Evolutionary conservation across 2,888 invertebrate genomes (phyloP).

Genomic region (Hemaris fuciformis): DNA sequence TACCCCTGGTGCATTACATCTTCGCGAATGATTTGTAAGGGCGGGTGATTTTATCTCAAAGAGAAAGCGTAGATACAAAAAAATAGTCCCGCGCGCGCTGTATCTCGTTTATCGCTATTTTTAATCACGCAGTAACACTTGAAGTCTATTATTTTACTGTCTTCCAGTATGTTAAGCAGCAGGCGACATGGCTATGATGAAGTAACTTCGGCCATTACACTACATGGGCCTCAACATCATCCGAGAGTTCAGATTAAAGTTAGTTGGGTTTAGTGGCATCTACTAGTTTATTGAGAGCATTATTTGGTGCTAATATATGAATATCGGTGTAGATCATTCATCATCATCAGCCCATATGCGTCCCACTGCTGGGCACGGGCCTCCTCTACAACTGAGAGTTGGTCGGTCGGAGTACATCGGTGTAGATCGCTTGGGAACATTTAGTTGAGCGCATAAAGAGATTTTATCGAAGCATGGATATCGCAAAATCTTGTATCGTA

Average conservation of each 20-base stretch:
- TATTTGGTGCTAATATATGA: slow-evolving; percentile 64
- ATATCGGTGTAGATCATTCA: slow-evolving; percentile 26
- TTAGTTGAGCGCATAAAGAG: neutral
- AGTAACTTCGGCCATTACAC: slow-evolving; percentile 37
- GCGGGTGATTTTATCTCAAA: neutral
- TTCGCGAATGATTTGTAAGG: slow-evolving; percentile 19
- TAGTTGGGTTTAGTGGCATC: slow-evolving; percentile 45
- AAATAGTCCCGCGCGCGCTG: neutral
- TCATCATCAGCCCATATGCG: too few relatives aligned
- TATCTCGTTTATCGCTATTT: neutral
- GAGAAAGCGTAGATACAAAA: neutral
- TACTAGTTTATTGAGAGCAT: slow-evolving; percentile 64
- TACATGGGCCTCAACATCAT: slow-evolving; percentile 23
- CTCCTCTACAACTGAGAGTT: too few relatives aligned
- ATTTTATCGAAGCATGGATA: neutral
- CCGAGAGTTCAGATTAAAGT: slow-evolving; percentile 32
- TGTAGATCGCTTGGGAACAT: slow-evolving; percentile 30
- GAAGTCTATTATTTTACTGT: slow-evolving; percentile 58
- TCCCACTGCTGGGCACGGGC: too few relatives aligned
- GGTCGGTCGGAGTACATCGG: too few relatives aligned
- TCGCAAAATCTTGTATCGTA: neutral
- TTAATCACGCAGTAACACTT: slow-evolving; percentile 22
- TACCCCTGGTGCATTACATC: slow-evolving; percentile 18
- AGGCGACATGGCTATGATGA: slow-evolving; percentile 39
- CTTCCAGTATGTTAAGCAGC: slow-evolving; percentile 71